Evolutionary conservation across 2,888 invertebrate species (phyloP), one percentile per base, ranked within the genome.

Genomic region (Lacanobia oleracea): DNA sequence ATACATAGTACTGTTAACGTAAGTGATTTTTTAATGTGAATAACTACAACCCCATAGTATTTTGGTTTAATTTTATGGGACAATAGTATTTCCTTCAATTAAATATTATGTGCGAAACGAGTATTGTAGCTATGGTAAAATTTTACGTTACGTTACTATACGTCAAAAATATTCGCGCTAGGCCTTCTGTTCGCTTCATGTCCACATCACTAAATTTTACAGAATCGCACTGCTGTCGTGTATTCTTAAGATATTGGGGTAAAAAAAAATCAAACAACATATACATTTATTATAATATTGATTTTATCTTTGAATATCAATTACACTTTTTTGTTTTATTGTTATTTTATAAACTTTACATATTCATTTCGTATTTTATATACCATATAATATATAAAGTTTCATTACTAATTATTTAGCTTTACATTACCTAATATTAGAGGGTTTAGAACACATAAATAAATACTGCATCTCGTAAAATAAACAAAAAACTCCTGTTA

Each of bases 241-340:
- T 33, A 21, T 27, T 54, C 51, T 37, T 9, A 23, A 60, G 27
- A 37, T n/a, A 18, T 23, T 4, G 9, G 43, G 70, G 7, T 27
- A 27, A 45, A 53, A 45, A n/a, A 50, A 75, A 82, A 78, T 71
- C 16, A 84, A 85, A 83, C 83, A 75, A 61, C 66, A 33, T 60
- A 23, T 93, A 94, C 94, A 94, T 94, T 94, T 94, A 94, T 91
- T 93, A 73, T 73, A 92, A 90, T 94, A 93, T 92, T 93, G 91
- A 93, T 90, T 93, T 93, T 92, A 93, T 94, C 92, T 87, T 93
- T 92, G 91, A 94, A 94, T 94, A 93, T 93, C 93, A 94, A 94
- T 94, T 94, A 94, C 94, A 93, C 89, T 91, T 91, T 90, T 88
- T 90, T 89, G 84, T 86, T 91, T 92, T 92, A 90, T 91, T 91